phyloP scores from a whole-genome alignment of 1,140 invertebrate genomes.

The Papilio polytes region DNA sequence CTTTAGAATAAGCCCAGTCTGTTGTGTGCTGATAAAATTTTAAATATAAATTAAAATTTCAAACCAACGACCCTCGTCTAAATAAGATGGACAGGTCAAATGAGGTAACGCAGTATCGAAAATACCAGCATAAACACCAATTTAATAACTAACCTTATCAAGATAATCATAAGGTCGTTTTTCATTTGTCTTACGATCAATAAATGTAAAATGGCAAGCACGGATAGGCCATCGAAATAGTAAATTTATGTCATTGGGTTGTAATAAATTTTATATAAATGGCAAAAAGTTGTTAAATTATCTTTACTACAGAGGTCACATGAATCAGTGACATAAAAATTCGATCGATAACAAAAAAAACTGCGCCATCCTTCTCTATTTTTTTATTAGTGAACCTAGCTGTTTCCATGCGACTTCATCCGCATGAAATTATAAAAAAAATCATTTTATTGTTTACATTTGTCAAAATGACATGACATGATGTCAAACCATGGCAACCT shows the following conservation, averaged over 20 bases:
- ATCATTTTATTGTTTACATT: no score
- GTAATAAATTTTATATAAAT: neutral
- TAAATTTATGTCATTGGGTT: neutral
- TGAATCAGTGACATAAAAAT: neutral
- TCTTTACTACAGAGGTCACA: neutral
- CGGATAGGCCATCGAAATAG: neutral
- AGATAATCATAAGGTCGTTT: neutral
- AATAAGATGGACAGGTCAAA: slow-evolving; percentile 15
- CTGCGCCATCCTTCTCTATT: neutral
- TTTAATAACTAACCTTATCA: neutral
- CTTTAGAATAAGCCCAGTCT: neutral
- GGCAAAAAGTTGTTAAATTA: neutral
- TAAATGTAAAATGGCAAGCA: neutral
- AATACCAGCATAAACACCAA: neutral
- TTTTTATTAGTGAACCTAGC: no score
- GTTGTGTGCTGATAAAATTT: neutral
- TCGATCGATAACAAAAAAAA: neutral
- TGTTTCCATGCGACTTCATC: no score
- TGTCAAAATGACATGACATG: no score
- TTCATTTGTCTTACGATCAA: neutral
- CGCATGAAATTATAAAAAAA: no score
- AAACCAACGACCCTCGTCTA: neutral
- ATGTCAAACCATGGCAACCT: no score
- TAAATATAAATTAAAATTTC: neutral
- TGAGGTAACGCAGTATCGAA: slow-evolving; percentile 6